Base-by-base conservation (phyloP, 2,888 invertebrate species). In the Rugalucina vietnamica region DNA sequence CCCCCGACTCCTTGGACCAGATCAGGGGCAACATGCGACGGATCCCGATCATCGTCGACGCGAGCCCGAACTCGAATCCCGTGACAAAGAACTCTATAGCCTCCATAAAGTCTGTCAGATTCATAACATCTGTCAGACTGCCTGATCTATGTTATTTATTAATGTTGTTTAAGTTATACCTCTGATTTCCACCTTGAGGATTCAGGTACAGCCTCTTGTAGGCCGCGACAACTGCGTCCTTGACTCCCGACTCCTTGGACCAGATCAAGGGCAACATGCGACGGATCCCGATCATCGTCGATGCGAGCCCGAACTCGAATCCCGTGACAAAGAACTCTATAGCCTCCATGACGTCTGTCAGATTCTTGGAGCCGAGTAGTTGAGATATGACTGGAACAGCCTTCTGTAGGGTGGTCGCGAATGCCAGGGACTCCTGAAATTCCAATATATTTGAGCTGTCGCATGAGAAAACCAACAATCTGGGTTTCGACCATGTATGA, bases 71-170 rank as follows among this genome's bases (percentile, higher is more conserved):
- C 88, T 95, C 93, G 97, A 97, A 75, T 96, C 93, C 92, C 10
- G 97, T 96, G 0, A 97, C 97, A 90, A 99, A 97, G 94, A 98
- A 98, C 82, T 97, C 97, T 36, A 99, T 97, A 0, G 98, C 97
- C 94, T 98, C 99, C 77, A 97, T 96, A 21, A 98, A 97, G 94
- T 98, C 98, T 0, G 97, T 96, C 4, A 97, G 96, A 85, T 93
- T 95, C 82, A 95, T 94, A 1, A n/a, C n/a, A n/a, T n/a, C n/a
- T n/a, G n/a, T n/a, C n/a, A n/a, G n/a, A n/a, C n/a, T n/a, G n/a
- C n/a, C n/a, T n/a, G n/a, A n/a, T n/a, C n/a, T n/a, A n/a, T n/a
- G n/a, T n/a, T n/a, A n/a, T n/a, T n/a, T n/a, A n/a, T n/a, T n/a
- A n/a, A n/a, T n/a, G n/a, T n/a, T n/a, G n/a, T n/a, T n/a, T n/a